Evolutionary conservation across 2,113 vertebrate genomes (phyloP).

Genomic region (Edolisoma coerulescens): DNA sequence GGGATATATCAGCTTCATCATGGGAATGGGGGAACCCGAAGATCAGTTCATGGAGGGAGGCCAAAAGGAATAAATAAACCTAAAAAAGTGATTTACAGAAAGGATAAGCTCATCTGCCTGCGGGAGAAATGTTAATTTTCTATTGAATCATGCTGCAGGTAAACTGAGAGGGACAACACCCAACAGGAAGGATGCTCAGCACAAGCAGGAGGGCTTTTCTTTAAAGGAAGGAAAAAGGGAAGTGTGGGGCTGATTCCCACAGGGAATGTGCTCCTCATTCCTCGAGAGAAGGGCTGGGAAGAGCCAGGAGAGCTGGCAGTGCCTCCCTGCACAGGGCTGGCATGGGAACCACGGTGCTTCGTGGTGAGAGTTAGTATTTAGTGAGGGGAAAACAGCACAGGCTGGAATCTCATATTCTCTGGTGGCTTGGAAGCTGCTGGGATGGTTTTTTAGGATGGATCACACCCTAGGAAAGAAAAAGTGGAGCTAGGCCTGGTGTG

Average conservation of each 20-base stretch:
- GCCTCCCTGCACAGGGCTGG: not conserved
- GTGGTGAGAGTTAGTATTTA: not conserved
- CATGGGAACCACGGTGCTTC: accelerated
- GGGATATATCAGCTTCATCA: not conserved
- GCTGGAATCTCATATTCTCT: not conserved
- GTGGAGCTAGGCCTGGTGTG: not conserved
- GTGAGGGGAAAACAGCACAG: not conserved
- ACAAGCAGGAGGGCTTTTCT: not conserved
- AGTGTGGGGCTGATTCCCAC: not conserved
- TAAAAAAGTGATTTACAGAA: not conserved
- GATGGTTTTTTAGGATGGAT: not conserved
- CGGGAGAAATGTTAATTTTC: not conserved
- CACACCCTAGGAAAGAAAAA: not conserved
- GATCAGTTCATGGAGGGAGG: not conserved
- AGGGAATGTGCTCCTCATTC: not conserved
- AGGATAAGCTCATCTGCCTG: not conserved
- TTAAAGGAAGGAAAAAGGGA: not conserved
- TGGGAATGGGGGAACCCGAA: not conserved
- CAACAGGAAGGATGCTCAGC: not conserved
- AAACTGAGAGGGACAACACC: not conserved
- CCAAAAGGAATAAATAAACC: not conserved
- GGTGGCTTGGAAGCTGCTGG: not conserved
- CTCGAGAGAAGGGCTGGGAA: not conserved
- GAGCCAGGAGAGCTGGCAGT: not conserved
- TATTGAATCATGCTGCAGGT: not conserved